Evolutionary conservation across 2,888 invertebrate genomes (phyloP), one percentile per base, ranked within the genome.

Genomic region (Drosophila ezoana): DNA sequence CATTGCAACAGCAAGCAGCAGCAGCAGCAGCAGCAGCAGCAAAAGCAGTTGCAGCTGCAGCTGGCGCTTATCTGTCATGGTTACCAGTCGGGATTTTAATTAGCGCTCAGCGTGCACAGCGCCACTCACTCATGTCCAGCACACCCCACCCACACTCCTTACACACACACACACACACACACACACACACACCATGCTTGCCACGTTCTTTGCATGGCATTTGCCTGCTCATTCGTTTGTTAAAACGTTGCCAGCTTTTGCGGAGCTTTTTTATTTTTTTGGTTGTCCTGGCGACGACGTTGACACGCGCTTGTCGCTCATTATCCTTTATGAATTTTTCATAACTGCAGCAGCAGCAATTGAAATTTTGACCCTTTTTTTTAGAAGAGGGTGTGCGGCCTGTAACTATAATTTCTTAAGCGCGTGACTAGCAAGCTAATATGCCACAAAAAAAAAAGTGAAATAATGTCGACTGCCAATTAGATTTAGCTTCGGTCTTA

Each of bases 241-340:
- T 68, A 90, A 89, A 90, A 87, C 76, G 81, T 62, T 65, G 62
- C 76, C 73, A 63, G 61, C 72, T 78, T 86, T 72, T 72, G 72
- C 32, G 28, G n/a, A 9, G 20, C 8, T 73, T 65, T 61, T 40
- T 53, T 33, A 23, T 13, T 43, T 38, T 59, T 80, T 54, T 41
- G 58, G 56, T 53, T 57, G 56, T 56, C 64, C 64, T 64, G 74
- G 47, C 77, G 28, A 54, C 78, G 72, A 78, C 82, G 76, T 80
- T 86, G 90, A 90, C 89, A 87, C 79, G 86, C 81, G 79, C 84
- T 82, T 79, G 75, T 85, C 90, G 89, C 90, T 90, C 89, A 90
- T 90, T 90, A 90, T 90, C 79, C 90, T 89, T 82, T 87, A 90
- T 90, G 89, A 90, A 90, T 90, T 90, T 90, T 90, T 90, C 84